Conservation (phyloP, 2,797 vertebrate species). For the Girardinus metallicus region DNA sequence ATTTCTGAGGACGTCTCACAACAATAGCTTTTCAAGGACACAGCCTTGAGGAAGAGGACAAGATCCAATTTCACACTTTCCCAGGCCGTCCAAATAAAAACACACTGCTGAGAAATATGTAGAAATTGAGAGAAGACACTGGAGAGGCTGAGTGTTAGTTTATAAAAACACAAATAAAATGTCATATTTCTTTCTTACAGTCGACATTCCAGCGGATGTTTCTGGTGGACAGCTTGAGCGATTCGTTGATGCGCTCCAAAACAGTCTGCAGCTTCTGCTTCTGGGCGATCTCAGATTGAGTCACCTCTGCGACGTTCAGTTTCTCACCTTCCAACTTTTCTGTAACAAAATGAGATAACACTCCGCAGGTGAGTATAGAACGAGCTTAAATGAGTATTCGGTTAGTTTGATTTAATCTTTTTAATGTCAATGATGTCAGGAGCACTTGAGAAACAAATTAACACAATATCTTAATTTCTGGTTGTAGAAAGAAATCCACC, state of each 20-base stretch:
- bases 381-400: background rate
- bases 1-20: conserved; percentile 30
- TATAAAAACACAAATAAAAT: background rate
- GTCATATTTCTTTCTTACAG: conserved; percentile 71
- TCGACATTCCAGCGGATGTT: conserved; percentile 98
- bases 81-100: background rate
- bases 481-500: background rate
- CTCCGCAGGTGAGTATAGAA: background rate
- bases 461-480: background rate
- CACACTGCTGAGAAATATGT: background rate
- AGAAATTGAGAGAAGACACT: background rate
- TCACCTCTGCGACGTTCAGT: conserved; percentile 97
- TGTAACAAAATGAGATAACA: conserved; percentile 48
- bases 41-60: conserved; percentile 11
- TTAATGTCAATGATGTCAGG: background rate
- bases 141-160: background rate
- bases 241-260: conserved; percentile 96
- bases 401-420: background rate
- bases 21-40: conserved; percentile 53
- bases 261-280: conserved; percentile 98
- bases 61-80: background rate
- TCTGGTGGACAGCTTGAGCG: conserved; percentile 91
- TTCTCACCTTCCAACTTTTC: conserved; percentile 97
- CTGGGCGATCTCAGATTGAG: conserved; percentile 98
- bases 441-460: background rate